These are phyloP conservation scores for Scyliorhinus canicula DNA, from an alignment of 2,797 vertebrate genomes.

Conservation along the genomic window DNA sequence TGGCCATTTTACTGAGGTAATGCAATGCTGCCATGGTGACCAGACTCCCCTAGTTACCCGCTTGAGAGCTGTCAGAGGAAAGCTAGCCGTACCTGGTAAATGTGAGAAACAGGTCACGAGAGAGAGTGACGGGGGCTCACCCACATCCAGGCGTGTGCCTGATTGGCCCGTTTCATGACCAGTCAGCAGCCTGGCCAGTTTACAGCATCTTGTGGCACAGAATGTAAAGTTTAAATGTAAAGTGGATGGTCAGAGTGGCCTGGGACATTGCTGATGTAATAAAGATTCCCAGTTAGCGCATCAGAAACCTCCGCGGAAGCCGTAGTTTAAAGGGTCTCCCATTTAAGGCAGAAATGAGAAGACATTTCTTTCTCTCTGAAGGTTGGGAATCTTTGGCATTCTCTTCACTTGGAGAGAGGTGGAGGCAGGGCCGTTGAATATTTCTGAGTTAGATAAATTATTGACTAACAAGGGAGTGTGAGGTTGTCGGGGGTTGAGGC, in stretches of 20 bases:
- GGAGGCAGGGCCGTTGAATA: too few species aligned
- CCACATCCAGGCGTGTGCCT: not conserved
- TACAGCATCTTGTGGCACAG: too few species aligned
- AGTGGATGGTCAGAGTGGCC: not conserved
- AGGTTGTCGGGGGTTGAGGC: too few species aligned
- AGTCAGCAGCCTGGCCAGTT: not conserved
- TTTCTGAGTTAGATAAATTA: too few species aligned
- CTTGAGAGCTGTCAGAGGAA: not conserved
- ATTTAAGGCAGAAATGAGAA: too few species aligned
- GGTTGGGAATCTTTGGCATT: too few species aligned
- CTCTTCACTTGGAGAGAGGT: too few species aligned
- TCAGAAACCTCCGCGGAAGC: not conserved
- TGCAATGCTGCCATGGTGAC: not conserved
- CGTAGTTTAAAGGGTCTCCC: too few species aligned
- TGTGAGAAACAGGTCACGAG: not conserved
- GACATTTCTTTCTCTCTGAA: too few species aligned
- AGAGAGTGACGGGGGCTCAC: not conserved
- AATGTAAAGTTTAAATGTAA: too few species aligned
- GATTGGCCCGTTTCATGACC: not conserved
- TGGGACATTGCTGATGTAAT: not conserved
- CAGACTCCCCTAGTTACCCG: not conserved
- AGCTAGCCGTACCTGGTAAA: not conserved
- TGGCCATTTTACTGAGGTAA: not conserved
- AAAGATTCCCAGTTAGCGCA: not conserved
- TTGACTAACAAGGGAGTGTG: too few species aligned